These are phyloP conservation scores for Empidonax traillii DNA, from an alignment of 2,113 vertebrate species.

Conservation along the genomic window DNA sequence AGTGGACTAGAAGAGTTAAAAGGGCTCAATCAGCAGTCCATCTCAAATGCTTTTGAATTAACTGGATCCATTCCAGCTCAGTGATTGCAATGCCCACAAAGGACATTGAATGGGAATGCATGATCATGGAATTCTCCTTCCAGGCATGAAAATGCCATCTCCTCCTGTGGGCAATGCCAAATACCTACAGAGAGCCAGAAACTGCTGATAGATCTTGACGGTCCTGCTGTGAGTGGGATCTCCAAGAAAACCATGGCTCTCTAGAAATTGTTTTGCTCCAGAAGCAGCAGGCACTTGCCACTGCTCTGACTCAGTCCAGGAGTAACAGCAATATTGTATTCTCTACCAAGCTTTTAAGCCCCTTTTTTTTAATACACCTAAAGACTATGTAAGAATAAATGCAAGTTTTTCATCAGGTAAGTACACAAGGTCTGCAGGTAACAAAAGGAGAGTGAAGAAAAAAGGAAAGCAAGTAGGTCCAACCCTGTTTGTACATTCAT, in stretches of 20 bases:
- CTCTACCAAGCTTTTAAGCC: not conserved
- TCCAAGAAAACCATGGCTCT: not conserved
- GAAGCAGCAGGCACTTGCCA: not conserved
- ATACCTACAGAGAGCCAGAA: not conserved
- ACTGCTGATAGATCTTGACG: not conserved
- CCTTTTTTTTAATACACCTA: not conserved
- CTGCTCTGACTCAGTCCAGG: not conserved
- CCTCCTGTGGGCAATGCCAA: not conserved
- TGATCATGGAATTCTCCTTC: not conserved
- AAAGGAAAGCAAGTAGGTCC: not conserved
- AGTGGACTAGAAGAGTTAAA: not conserved
- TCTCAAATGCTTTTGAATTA: not conserved
- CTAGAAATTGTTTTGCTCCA: not conserved
- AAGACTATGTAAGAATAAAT: not conserved
- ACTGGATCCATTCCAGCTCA: too few relatives aligned
- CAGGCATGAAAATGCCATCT: not conserved
- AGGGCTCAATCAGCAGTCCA: rapidly evolving
- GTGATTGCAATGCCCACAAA: not conserved
- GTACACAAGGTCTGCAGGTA: not conserved
- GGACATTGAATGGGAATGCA: not conserved
- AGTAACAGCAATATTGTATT: not conserved
- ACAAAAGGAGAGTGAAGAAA: not conserved
- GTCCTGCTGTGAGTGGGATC: not conserved
- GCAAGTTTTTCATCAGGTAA: not conserved
- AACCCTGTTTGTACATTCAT: not conserved